Conservation (phyloP, 2,797 vertebrate species). For the Brachyalestes nurse region DNA sequence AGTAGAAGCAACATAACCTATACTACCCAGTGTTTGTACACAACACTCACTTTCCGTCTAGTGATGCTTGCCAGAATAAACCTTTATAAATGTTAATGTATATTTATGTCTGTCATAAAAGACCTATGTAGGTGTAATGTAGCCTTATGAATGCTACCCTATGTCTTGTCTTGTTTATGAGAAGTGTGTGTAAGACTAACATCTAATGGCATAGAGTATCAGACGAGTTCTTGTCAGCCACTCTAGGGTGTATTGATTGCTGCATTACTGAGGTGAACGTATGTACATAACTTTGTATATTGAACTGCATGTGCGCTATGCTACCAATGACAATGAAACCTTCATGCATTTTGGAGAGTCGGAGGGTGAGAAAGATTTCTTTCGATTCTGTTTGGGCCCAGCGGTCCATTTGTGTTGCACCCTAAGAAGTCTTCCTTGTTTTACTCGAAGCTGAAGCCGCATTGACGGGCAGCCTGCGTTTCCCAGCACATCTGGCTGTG, state of each 20-base stretch:
- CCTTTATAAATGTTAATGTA: too few species aligned
- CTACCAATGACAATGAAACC: conserved; percentile 72
- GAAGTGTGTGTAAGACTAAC: conserved; percentile 34
- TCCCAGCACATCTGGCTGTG: conserved; percentile 4
- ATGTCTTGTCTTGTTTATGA: conserved; percentile 47
- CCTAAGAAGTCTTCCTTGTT: conserved; percentile 51
- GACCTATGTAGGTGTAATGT: too few species aligned
- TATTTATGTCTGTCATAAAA: too few species aligned
- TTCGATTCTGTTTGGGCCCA: neutral
- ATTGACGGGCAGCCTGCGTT: conserved; percentile 25
- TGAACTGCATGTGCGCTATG: conserved; percentile 77
- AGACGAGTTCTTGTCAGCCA: conserved; percentile 34
- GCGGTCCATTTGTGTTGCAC: conserved; percentile 9
- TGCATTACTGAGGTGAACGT: conserved; percentile 50
- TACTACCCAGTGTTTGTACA: too few species aligned
- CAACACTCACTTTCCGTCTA: too few species aligned
- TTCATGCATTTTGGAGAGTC: conserved; percentile 73
- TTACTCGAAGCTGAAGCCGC: conserved; percentile 33
- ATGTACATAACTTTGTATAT: conserved; percentile 75
- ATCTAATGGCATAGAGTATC: conserved; percentile 24
- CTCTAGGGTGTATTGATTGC: conserved; percentile 18
- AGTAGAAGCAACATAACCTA: too few species aligned
- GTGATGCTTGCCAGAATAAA: too few species aligned
- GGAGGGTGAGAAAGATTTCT: conserved; percentile 35
- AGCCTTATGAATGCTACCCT: too few species aligned